phyloP scores from a whole-genome alignment of 2,888 invertebrate genomes.

The Campopleginae sp. region DNA sequence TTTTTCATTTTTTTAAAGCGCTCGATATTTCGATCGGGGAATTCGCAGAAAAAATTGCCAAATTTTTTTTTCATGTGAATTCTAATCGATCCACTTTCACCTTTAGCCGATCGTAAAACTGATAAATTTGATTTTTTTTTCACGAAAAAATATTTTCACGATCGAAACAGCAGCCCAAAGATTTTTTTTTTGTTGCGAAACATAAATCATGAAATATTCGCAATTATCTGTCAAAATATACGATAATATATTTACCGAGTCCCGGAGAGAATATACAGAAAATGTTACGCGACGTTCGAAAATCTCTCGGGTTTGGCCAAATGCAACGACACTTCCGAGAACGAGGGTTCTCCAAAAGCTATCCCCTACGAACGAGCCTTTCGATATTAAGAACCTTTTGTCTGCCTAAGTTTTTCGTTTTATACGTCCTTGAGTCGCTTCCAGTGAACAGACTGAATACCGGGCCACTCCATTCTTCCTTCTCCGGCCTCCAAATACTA shows the following conservation, averaged over 20 bases:
- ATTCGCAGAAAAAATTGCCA: neutral
- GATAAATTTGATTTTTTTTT: neutral
- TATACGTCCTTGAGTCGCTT: conserved; percentile 47
- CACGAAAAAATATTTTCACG: neutral
- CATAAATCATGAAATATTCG: neutral
- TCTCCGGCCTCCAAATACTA: conserved; percentile 52
- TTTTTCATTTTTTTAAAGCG: conserved; percentile 2
- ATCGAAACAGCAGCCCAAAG: neutral
- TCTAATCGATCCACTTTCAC: neutral
- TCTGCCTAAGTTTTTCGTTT: conserved; percentile 48
- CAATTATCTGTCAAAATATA: neutral
- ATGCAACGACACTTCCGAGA: conserved; percentile 55
- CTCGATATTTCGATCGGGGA: neutral
- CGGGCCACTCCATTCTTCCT: conserved; percentile 42
- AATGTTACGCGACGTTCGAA: neutral
- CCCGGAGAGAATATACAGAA: neutral
- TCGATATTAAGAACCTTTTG: conserved; percentile 59
- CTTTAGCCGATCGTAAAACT: neutral
- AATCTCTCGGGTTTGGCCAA: neutral
- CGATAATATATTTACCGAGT: neutral
- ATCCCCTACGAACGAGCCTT: conserved; percentile 3
- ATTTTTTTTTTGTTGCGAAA: neutral
- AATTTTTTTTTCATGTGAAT: neutral
- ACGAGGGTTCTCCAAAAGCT: conserved; percentile 43
- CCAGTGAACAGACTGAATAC: conserved; percentile 40